phyloP scores from a whole-genome alignment of 2,888 invertebrate species.

The Brachypalpus laphriformis region DNA sequence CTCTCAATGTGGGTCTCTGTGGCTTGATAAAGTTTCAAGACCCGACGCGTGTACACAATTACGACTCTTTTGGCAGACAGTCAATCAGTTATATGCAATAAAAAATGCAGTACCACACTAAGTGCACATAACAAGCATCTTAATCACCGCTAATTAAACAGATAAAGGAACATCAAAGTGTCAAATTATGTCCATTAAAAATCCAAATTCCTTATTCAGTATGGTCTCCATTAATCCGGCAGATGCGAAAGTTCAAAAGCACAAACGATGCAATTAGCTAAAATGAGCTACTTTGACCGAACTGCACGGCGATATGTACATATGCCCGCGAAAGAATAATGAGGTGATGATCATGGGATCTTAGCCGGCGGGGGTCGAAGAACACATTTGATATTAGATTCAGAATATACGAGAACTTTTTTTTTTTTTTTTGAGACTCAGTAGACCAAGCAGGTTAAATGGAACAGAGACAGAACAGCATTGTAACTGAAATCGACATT shows the following conservation, averaged over 20 bases:
- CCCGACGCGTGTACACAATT: no score
- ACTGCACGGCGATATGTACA: conserved; percentile 33
- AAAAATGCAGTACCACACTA: neutral
- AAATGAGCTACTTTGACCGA: conserved; percentile 40
- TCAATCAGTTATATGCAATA: neutral
- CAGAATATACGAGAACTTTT: conserved; percentile 18
- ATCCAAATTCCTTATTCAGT: conserved; percentile 38
- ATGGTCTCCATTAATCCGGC: conserved; percentile 9
- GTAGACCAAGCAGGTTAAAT: conserved; percentile 12
- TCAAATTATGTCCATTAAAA: conserved; percentile 58
- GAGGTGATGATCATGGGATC: conserved; percentile 56
- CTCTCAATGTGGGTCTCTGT: no score
- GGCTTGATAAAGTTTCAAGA: no score
- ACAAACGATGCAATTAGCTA: conserved; percentile 64
- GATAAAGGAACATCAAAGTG: conserved; percentile 52
- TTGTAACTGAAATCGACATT: conserved; percentile 6
- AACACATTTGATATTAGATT: conserved; percentile 65
- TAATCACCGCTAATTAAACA: conserved; percentile 54
- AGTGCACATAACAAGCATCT: conserved; percentile 2
- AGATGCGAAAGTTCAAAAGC: conserved; percentile 53
- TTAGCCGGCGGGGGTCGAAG: conserved; percentile 56
- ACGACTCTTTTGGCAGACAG: neutral
- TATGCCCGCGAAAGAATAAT: conserved; percentile 43
- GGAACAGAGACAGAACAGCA: neutral
- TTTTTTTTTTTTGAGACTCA: conserved; percentile 20